Percentiles rank a stretch among this genome's conserved stretches.
Conservation (phyloP, 2,888 invertebrate genomes). For the Hipparchia sbordonii region DNA sequence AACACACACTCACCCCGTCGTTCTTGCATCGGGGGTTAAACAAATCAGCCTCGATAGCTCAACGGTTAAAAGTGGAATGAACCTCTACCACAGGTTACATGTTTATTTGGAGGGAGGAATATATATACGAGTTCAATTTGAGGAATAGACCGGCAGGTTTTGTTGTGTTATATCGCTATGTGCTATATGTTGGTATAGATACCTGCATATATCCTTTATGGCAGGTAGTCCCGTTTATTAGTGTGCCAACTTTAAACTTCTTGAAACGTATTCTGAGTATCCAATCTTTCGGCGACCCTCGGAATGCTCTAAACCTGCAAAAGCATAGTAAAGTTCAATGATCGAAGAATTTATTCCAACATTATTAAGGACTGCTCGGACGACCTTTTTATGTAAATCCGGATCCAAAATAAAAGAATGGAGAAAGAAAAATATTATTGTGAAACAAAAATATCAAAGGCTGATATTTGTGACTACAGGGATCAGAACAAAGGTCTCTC, state of each 20-base stretch:
- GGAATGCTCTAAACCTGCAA: conserved; percentile 90
- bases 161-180: no score
- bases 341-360: background rate
- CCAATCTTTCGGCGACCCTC: conserved; percentile 95
- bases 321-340: conserved; percentile 18
- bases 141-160: no score
- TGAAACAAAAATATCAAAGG: background rate
- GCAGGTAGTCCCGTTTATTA: conserved; percentile 94
- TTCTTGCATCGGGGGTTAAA: no score
- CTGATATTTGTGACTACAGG: background rate
- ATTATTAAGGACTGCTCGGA: background rate
- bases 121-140: no score
- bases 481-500: background rate
- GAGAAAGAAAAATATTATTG: background rate
- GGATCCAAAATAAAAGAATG: background rate
- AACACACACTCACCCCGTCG: no score
- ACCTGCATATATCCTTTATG: conserved; percentile 96
- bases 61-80: no score
- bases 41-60: no score
- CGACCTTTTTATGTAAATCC: conserved; percentile 9
- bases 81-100: no score
- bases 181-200: background rate
- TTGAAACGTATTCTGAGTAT: conserved; percentile 94
- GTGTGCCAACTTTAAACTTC: conserved; percentile 94
- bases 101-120: no score